Percentiles rank a stretch among this genome's conserved stretches.
Conservation (phyloP, 92 coral and sea anemone genomes). For the Heliopora coerulea region DNA sequence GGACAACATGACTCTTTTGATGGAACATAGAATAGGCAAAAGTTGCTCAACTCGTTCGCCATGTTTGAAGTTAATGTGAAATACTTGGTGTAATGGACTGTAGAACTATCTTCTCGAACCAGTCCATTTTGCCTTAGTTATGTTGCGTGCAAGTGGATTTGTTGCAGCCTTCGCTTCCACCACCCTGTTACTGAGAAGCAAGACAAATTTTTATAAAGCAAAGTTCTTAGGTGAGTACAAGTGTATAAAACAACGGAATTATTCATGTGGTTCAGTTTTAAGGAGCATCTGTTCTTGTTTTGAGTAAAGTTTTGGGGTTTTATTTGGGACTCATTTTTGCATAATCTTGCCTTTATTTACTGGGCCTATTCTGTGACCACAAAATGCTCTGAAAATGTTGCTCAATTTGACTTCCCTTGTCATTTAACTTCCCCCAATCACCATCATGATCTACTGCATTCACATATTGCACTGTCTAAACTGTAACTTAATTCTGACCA, state of each 20-base stretch:
- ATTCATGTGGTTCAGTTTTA: too few relatives aligned
- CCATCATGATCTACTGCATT: too few relatives aligned
- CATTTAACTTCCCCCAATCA: too few relatives aligned
- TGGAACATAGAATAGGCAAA: background rate
- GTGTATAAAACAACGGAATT: background rate
- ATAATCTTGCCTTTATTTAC: too few relatives aligned
- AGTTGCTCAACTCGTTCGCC: slow-evolving; percentile 20
- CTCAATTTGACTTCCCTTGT: too few relatives aligned
- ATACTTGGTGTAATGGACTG: background rate
- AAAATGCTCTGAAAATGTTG: too few relatives aligned
- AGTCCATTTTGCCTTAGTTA: background rate
- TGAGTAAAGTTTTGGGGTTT: too few relatives aligned
- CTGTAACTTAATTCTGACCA: too few relatives aligned
- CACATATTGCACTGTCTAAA: too few relatives aligned
- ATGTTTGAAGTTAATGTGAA: background rate
- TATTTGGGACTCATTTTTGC: too few relatives aligned
- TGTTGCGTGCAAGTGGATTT: background rate
- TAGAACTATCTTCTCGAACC: background rate
- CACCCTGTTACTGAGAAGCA: background rate
- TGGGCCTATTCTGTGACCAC: too few relatives aligned
- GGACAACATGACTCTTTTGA: background rate
- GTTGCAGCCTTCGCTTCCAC: background rate
- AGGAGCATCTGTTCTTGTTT: too few relatives aligned
- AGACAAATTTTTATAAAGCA: background rate
- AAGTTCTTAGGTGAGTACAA: background rate